Evolutionary conservation across 2,113 vertebrate genomes (phyloP).

Genomic region (Microtus richardsoni): DNA sequence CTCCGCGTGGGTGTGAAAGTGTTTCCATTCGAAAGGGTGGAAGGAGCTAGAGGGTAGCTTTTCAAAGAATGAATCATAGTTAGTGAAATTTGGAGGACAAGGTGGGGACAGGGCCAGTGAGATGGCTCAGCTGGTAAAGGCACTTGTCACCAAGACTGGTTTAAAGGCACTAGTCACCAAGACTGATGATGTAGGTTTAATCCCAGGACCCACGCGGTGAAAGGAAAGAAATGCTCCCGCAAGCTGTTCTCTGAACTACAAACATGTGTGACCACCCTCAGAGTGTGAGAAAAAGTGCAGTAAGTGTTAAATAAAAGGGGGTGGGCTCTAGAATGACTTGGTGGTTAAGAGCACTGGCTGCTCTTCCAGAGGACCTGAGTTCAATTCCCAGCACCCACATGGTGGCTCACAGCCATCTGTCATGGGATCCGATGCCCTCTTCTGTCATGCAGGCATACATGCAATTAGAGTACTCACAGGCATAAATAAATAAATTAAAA

Average conservation of each 20-base stretch:
- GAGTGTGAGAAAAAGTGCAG: not conserved
- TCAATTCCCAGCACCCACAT: not conserved
- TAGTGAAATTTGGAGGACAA: not conserved
- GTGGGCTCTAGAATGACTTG: not conserved
- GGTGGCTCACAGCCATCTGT: not conserved
- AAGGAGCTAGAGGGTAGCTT: not conserved
- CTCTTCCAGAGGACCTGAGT: not conserved
- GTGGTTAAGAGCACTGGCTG: not conserved
- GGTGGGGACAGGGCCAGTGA: not conserved
- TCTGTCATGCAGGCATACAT: not conserved
- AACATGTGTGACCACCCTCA: too few species aligned
- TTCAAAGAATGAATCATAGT: conserved; percentile 5
- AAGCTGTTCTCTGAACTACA: too few species aligned
- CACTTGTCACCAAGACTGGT: not conserved
- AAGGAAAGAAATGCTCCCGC: not conserved
- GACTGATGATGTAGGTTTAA: not conserved
- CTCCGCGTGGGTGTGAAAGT: not conserved
- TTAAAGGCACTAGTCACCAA: not conserved
- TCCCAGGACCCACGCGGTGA: not conserved
- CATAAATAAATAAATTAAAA: not conserved
- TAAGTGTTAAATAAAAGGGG: not conserved
- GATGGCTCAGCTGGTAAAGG: not conserved
- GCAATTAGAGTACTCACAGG: not conserved
- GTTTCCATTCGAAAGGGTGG: not conserved
- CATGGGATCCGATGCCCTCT: not conserved